phyloP scores from a whole-genome alignment of 2,888 invertebrate species.

The Spilosoma lubricipeda region DNA sequence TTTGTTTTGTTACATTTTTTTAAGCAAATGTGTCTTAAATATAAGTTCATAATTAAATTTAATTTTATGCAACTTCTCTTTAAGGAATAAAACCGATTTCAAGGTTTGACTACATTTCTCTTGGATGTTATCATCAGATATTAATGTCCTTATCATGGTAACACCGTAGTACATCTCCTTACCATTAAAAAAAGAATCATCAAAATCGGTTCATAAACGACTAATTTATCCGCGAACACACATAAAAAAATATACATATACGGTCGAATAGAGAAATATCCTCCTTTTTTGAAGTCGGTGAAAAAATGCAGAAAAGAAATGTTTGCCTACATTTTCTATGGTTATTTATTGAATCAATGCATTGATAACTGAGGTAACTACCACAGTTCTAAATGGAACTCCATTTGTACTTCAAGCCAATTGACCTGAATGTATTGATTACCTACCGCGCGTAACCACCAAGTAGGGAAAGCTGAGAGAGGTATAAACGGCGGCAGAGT shows the following conservation, averaged over 20 bases:
- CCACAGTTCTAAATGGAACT: neutral
- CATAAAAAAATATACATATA: no score
- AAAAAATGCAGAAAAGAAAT: neutral
- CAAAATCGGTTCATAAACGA: no score
- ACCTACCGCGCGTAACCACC: neutral
- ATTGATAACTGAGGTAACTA: neutral
- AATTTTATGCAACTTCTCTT: neutral
- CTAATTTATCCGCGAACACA: no score
- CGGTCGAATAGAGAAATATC: no score
- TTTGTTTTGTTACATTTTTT: neutral
- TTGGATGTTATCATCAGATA: no score
- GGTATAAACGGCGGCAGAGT: slow-evolving; percentile 29
- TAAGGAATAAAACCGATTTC: no score
- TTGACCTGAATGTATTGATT: slow-evolving; percentile 7
- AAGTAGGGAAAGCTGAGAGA: slow-evolving; percentile 13
- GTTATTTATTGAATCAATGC: no score
- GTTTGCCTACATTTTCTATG: neutral
- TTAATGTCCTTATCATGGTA: no score
- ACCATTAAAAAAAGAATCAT: no score
- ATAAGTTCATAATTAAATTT: neutral
- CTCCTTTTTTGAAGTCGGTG: no score
- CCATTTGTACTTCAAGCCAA: neutral
- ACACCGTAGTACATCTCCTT: no score
- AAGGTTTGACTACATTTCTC: no score
- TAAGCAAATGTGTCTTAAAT: neutral